A percentile compares a stretch with the other conserved stretches of the same genome.
phyloP scores from a whole-genome alignment of 2,888 invertebrate species.

The Drosophila multiciliata region DNA sequence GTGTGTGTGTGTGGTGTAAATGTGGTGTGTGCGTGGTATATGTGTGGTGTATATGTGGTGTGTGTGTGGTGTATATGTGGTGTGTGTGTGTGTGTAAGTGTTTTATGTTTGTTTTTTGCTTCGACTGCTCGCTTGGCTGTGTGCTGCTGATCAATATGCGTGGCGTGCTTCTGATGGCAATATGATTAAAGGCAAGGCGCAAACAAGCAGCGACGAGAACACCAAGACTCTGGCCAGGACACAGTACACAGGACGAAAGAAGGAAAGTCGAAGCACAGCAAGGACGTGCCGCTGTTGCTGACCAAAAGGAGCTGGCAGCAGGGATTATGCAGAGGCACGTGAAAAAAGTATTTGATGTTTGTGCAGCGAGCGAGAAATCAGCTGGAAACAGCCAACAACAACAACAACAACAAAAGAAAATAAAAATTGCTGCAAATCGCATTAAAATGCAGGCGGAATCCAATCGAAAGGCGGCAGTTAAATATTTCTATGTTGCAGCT shows the following conservation, averaged over 20 bases:
- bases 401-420: not conserved
- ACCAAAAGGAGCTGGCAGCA: slow-evolving; percentile 31
- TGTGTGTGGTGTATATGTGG: slow-evolving; percentile 14
- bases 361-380: slow-evolving; percentile 63
- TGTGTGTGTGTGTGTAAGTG: slow-evolving; percentile 12
- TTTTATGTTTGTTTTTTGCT: slow-evolving; percentile 56
- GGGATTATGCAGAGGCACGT: slow-evolving; percentile 77
- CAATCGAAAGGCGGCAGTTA: not conserved
- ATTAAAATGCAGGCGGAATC: slow-evolving; percentile 14
- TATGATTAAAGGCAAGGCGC: slow-evolving; percentile 77
- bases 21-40: not conserved
- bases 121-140: slow-evolving; percentile 21
- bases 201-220: slow-evolving; percentile 53
- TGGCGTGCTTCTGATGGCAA: slow-evolving; percentile 69
- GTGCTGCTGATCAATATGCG: slow-evolving; percentile 65
- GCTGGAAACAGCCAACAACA: slow-evolving; percentile 45
- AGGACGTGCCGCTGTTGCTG: slow-evolving; percentile 41
- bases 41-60: not conserved
- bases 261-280: not conserved
- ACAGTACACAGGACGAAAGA: not conserved
- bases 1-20: not conserved
- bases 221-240: slow-evolving; percentile 24
- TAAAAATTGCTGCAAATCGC: slow-evolving; percentile 16
- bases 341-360: slow-evolving; percentile 73
- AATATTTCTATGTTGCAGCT: slow-evolving; percentile 36